These are phyloP conservation scores for Mactromeris polynyma DNA, from an alignment of 2,888 invertebrate genomes.

Conservation along the genomic window DNA sequence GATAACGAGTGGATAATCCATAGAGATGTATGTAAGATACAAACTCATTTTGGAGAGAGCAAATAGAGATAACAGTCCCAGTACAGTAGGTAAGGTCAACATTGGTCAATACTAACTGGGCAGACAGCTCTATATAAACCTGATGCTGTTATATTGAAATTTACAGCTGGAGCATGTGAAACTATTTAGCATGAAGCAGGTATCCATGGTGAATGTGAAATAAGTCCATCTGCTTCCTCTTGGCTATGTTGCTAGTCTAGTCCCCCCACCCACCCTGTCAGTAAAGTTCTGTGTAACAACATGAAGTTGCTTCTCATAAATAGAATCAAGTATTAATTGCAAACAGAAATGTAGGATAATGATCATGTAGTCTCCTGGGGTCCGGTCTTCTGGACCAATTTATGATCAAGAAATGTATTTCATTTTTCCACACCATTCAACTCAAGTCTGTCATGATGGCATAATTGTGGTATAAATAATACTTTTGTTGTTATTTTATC, in stretches of 20 bases:
- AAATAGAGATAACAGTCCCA: background rate
- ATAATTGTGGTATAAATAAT: no score
- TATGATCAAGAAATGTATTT: background rate
- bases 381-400: background rate
- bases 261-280: no score
- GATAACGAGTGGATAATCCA: constrained; percentile 7
- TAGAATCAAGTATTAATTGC: background rate
- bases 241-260: no score
- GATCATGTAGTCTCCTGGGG: no score
- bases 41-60: background rate
- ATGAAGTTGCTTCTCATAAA: background rate
- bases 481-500: no score
- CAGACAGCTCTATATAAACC: background rate
- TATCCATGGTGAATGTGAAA: background rate
- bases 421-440: background rate
- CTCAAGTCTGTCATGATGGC: no score
- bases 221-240: no score
- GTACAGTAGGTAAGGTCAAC: background rate
- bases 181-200: background rate
- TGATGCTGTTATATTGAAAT: background rate
- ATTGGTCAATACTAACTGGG: background rate
- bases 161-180: constrained; percentile 1
- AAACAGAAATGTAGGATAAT: background rate
- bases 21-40: background rate
- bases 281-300: no score